These are phyloP conservation scores for Endotricha flammealis DNA, from an alignment of 2,888 invertebrate genomes.

Conservation along the genomic window DNA sequence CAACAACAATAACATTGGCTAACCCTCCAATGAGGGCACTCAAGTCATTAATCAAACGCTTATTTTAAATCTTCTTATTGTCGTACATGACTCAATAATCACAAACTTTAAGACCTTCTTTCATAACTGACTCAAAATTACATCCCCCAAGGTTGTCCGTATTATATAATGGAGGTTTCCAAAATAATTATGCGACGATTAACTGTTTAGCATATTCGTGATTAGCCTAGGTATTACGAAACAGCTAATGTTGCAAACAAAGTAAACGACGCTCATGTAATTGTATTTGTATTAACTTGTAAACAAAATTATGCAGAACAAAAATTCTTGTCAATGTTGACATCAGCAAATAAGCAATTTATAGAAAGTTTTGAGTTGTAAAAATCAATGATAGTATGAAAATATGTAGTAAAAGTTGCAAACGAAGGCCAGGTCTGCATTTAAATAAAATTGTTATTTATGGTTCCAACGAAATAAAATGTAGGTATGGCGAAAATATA, in stretches of 20 bases:
- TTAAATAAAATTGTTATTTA: slow-evolving; percentile 39
- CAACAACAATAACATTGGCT: slow-evolving; percentile 39
- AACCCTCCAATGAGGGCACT: slow-evolving; percentile 34
- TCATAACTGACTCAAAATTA: background rate
- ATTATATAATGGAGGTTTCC: background rate
- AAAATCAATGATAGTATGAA: slow-evolving; percentile 5
- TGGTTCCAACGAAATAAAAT: slow-evolving; percentile 27
- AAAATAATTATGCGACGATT: background rate
- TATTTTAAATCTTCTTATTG: slow-evolving; percentile 39
- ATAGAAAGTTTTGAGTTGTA: background rate
- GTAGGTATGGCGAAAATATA: slow-evolving; percentile 33
- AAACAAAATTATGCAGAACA: too few relatives aligned
- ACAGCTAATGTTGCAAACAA: background rate
- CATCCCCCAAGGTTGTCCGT: background rate
- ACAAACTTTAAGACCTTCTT: slow-evolving; percentile 21
- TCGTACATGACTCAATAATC: slow-evolving; percentile 30
- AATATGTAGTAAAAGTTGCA: slow-evolving; percentile 23
- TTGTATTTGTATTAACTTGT: too few relatives aligned
- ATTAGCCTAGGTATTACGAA: background rate
- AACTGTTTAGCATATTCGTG: background rate
- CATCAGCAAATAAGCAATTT: background rate
- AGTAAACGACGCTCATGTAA: background rate
- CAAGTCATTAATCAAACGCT: slow-evolving; percentile 44
- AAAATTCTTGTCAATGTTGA: background rate
- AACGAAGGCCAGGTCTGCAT: slow-evolving; percentile 34